phyloP scores from a whole-genome alignment of 2,797 vertebrate genomes.

The Menidia menidia region DNA sequence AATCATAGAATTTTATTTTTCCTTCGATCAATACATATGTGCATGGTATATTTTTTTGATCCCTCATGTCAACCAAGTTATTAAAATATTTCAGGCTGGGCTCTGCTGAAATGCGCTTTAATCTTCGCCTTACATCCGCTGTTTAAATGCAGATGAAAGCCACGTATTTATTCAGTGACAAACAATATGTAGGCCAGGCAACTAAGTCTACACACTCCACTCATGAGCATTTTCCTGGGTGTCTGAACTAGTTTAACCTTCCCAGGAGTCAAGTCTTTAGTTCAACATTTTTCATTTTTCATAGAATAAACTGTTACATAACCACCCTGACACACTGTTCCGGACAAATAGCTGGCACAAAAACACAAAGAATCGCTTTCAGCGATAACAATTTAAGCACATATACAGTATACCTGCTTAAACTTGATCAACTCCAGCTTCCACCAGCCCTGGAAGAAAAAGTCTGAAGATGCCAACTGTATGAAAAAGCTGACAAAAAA shows the following conservation, averaged over 20 bases:
- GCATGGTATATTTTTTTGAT: conserved; percentile 25
- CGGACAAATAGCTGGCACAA: conserved; percentile 17
- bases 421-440: neutral
- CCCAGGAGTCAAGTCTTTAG: conserved; percentile 45
- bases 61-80: conserved; percentile 14
- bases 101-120: conserved; percentile 25
- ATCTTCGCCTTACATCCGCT: conserved; percentile 15
- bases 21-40: conserved; percentile 42
- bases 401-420: neutral
- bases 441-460: conserved; percentile 41
- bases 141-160: conserved; percentile 22
- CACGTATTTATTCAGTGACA: conserved; percentile 9
- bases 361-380: conserved; percentile 20
- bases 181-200: conserved; percentile 46
- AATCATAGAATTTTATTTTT: conserved; percentile 65
- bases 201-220: conserved; percentile 34
- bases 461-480: neutral
- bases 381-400: neutral
- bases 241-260: conserved; percentile 66
- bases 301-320: conserved; percentile 42
- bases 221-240: conserved; percentile 40
- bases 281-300: conserved; percentile 42
- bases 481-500: conserved; percentile 9
- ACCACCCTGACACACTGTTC: conserved; percentile 1
- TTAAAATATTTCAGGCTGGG: conserved; percentile 29